Conservation (phyloP, 2,113 vertebrate genomes). For the Lophius piscatorius region DNA sequence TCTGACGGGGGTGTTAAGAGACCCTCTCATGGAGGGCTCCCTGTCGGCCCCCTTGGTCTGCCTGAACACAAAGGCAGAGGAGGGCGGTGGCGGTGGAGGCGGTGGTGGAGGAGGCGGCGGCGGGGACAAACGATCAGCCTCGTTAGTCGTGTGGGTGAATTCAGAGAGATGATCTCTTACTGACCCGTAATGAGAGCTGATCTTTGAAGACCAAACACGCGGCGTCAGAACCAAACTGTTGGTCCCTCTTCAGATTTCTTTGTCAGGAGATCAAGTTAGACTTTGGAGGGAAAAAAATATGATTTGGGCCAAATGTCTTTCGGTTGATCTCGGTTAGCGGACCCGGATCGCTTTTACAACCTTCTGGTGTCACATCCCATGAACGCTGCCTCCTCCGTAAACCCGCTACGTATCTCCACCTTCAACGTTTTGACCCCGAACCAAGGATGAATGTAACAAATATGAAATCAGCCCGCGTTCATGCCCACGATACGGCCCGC, state of each 20-base stretch:
- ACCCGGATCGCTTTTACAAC: no score
- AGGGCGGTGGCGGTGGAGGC: constrained; percentile 1
- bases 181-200: constrained; percentile 75
- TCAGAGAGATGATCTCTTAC: constrained; percentile 28
- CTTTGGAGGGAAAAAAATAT: background rate
- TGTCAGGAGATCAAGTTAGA: constrained; percentile 4
- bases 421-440: constrained; percentile 59
- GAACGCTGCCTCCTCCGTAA: constrained; percentile 43
- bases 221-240: constrained; percentile 61
- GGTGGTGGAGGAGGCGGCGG: no score
- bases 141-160: constrained; percentile 38
- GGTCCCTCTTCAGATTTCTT: constrained; percentile 16
- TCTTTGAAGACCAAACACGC: constrained; percentile 60
- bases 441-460: constrained; percentile 52
- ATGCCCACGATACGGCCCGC: constrained; percentile 33
- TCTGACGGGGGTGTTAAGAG: constrained; percentile 58
- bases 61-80: constrained; percentile 15
- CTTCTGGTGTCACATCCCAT: constrained; percentile 28
- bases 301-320: no score
- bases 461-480: constrained; percentile 57
- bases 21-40: constrained; percentile 28
- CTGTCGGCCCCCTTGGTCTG: constrained; percentile 29
- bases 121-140: constrained; percentile 41
- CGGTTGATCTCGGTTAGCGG: no score
- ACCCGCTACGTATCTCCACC: constrained; percentile 39